phyloP scores from a whole-genome alignment of 2,797 vertebrate species.

The Danio choprae region DNA sequence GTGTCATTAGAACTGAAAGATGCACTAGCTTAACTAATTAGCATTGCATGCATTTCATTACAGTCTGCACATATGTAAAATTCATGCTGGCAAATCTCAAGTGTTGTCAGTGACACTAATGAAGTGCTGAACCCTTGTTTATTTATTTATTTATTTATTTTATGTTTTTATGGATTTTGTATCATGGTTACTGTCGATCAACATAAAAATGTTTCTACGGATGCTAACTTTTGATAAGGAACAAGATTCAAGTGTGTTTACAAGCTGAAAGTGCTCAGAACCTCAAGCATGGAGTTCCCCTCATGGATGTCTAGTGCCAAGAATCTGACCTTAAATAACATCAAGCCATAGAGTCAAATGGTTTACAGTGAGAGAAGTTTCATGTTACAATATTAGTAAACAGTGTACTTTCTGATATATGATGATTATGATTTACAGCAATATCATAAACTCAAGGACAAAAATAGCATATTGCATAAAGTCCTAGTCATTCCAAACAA shows the following conservation, averaged over 20 bases:
- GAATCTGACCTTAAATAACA: conserved; percentile 47
- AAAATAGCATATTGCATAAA: conserved; percentile 18
- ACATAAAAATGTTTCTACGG: background rate
- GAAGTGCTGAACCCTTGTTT: background rate
- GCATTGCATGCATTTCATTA: conserved; percentile 16
- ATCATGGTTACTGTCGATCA: background rate
- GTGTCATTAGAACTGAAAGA: background rate
- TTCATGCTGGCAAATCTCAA: conserved; percentile 1
- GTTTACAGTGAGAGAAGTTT: conserved; percentile 13
- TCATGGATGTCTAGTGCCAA: conserved; percentile 11
- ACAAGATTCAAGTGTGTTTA: conserved; percentile 9
- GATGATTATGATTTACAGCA: conserved; percentile 32
- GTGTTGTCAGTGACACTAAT: conserved; percentile 9
- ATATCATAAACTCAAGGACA: conserved; percentile 25
- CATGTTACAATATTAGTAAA: conserved; percentile 15
- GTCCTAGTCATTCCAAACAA: background rate
- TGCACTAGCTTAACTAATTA: conserved; percentile 1
- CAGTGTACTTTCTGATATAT: conserved; percentile 7
- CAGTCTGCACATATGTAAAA: background rate
- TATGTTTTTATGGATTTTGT: conserved; percentile 5
- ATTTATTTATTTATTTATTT: too few species aligned
- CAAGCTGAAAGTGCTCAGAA: conserved; percentile 14
- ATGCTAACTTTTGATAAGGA: conserved; percentile 1
- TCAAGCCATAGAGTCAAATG: conserved; percentile 14
- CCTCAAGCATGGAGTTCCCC: conserved; percentile 29